These are phyloP conservation scores for Philereme transversata DNA, from an alignment of 2,888 invertebrate species.

Conservation along the genomic window DNA sequence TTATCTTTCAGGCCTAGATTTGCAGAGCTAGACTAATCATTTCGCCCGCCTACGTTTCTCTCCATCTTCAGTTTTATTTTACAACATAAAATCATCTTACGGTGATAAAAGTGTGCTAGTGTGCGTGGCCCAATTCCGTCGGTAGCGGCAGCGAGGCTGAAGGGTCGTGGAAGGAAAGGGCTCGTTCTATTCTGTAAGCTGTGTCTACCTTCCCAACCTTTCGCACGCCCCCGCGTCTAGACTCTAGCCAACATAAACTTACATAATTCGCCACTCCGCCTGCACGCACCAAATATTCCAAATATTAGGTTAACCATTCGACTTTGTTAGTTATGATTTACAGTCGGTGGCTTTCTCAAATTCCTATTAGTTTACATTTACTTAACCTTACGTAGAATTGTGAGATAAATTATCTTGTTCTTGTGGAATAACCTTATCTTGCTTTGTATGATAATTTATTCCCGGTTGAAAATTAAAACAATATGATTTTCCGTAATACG, in stretches of 20 bases:
- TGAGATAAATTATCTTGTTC: conserved; percentile 9
- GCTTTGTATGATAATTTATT: too few relatives aligned
- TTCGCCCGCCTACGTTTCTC: conserved; percentile 9
- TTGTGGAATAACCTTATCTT: conserved; percentile 1
- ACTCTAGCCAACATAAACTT: conserved; percentile 49
- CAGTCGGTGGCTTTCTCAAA: conserved; percentile 17
- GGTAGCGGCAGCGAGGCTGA: conserved; percentile 38
- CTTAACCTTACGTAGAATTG: conserved; percentile 11
- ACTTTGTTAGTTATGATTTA: conserved; percentile 32
- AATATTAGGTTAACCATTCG: conserved; percentile 35
- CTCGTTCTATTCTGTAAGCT: conserved; percentile 27
- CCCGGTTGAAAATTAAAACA: too few relatives aligned
- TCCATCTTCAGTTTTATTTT: conserved; percentile 24
- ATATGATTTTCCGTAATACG: too few relatives aligned
- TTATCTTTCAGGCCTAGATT: conserved; percentile 11
- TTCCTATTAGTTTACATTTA: conserved; percentile 13
- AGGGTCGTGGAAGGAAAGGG: conserved; percentile 50
- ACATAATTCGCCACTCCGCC: conserved; percentile 36
- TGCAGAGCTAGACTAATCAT: conserved; percentile 5
- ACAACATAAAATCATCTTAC: conserved; percentile 24
- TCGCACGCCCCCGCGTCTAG: conserved; percentile 69
- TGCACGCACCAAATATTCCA: conserved; percentile 40
- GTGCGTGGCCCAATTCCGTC: conserved; percentile 50
- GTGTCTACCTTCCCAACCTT: conserved; percentile 48
- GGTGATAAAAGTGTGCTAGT: conserved; percentile 27